Percentiles rank a stretch among this genome's conserved stretches.
phyloP scores from a whole-genome alignment of 2,797 vertebrate genomes.

The Thalassophryne amazonica region DNA sequence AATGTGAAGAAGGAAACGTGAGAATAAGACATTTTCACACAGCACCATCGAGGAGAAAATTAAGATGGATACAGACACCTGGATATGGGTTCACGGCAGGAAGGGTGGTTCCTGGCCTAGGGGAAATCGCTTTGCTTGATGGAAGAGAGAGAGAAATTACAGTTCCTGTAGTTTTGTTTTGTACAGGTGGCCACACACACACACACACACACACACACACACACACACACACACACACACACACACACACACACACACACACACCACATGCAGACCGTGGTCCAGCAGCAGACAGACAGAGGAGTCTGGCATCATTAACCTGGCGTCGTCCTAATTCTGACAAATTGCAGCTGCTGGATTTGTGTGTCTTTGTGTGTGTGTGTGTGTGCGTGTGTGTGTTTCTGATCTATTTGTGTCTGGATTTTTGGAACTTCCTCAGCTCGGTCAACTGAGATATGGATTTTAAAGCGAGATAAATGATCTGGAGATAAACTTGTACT shows the following conservation, averaged over 20 bases:
- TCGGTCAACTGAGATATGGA: slow-evolving; percentile 17
- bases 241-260: slow-evolving; percentile 18
- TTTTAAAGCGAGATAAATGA: slow-evolving; percentile 20
- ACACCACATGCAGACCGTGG: slow-evolving; percentile 42
- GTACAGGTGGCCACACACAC: slow-evolving; percentile 35
- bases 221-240: slow-evolving; percentile 8
- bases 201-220: neutral
- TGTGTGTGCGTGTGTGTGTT: neutral
- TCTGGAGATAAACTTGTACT: slow-evolving; percentile 6
- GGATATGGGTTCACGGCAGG: slow-evolving; percentile 9
- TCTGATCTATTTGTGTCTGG: slow-evolving; percentile 11
- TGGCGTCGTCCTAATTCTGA: slow-evolving; percentile 58
- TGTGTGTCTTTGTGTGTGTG: slow-evolving; percentile 4
- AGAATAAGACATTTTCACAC: slow-evolving; percentile 12
- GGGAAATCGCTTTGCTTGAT: slow-evolving; percentile 52
- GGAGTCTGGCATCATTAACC: slow-evolving; percentile 67
- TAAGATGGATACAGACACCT: slow-evolving; percentile 41
- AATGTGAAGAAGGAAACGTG: slow-evolving; percentile 14
- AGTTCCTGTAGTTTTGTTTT: slow-evolving; percentile 65
- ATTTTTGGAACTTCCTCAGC: slow-evolving; percentile 32
- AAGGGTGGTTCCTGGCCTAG: slow-evolving; percentile 23
- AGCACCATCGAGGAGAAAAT: slow-evolving; percentile 16
- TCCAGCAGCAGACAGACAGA: slow-evolving; percentile 59
- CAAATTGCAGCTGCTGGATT: slow-evolving; percentile 30
- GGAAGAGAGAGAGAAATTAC: slow-evolving; percentile 41